phyloP scores from a whole-genome alignment of 2,113 vertebrate species.

The Xiphophorus couchianus region DNA sequence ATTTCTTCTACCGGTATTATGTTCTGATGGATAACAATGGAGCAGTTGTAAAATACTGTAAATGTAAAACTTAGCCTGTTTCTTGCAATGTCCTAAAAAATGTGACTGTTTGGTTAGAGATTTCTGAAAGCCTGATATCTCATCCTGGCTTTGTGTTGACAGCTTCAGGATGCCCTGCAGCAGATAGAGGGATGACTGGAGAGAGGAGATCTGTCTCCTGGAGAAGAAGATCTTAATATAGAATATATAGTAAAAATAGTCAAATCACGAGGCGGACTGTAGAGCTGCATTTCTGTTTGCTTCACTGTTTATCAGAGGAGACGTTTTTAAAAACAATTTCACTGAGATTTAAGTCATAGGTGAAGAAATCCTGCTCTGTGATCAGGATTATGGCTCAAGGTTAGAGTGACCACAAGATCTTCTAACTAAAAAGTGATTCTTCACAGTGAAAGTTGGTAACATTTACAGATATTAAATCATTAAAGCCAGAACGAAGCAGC shows the following conservation, averaged over 20 bases:
- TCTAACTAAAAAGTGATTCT: too few species aligned
- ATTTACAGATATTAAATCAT: too few species aligned
- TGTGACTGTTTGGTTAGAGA: constrained; percentile 9
- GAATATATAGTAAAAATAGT: constrained; percentile 40
- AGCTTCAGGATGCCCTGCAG: constrained; percentile 45
- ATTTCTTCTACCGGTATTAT: too few species aligned
- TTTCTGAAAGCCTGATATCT: constrained; percentile 22
- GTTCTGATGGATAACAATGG: too few species aligned
- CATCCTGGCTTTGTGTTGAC: constrained; percentile 27
- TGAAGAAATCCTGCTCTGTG: too few species aligned
- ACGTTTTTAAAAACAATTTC: constrained; percentile 17
- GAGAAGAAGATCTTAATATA: constrained; percentile 57
- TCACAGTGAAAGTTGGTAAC: too few species aligned
- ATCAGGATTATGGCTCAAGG: too few species aligned
- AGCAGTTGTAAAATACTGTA: too few species aligned
- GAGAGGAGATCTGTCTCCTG: constrained; percentile 25
- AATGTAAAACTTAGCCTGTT: too few species aligned
- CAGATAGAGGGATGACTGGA: constrained; percentile 35
- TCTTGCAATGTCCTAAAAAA: too few species aligned
- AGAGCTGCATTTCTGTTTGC: constrained; percentile 48
- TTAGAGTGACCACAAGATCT: too few species aligned
- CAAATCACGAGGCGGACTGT: constrained; percentile 7
- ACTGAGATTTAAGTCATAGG: constrained; percentile 13
- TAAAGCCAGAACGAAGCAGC: too few species aligned
- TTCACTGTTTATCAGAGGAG: constrained; percentile 45